Base-by-base conservation (phyloP, 1,140 invertebrate species). In the Cydia amplana region DNA sequence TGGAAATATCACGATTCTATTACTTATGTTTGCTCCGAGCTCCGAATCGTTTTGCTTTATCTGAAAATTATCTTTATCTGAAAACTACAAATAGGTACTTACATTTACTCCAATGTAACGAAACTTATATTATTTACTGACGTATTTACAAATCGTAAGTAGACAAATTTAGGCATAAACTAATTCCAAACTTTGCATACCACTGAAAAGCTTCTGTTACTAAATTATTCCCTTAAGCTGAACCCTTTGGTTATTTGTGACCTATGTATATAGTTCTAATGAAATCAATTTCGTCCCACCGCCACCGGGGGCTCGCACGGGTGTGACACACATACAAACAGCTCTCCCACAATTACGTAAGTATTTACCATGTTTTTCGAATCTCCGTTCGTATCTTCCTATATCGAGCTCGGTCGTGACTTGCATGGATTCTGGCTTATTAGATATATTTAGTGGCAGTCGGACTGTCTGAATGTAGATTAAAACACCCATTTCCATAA, bases 271-370 rank as follows among this genome's bases (percentile, higher is more conserved):
- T 32, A 32, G 32, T 46, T 46, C 80, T 87, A 88, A 90, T 90
- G 80, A 82, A 90, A 87, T 87, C 84, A 88, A 89, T 87, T 85
- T 85, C 85, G 79, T 89, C 87, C 79, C 87, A 87, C n/a, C n/a
- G n/a, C 85, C 77, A 73, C 25, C 65, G 18, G 25, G 70, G 18
- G 40, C 9, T 16, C 23, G 0, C 43, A 25, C 20, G 14, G 43
- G 74, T 80, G 78, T 79, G 77, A 78, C 78, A 55, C 75, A 74
- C 78, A 80, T 83, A 81, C 78, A 74, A 78, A 78, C 78, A 72
- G 72, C 75, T 76, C 76, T 80, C 79, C 78, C 77, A 80, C 79
- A 40, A 73, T 51, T 51, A 73, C 20, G 28, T 49, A 46, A 76
- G 67, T 84, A 87, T 88, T 87, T 85, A 86, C 65, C 84, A 87